These are phyloP conservation scores for Isaurus tuberculatus DNA, from an alignment of 92 coral and sea anemone genomes.

Conservation along the genomic window DNA sequence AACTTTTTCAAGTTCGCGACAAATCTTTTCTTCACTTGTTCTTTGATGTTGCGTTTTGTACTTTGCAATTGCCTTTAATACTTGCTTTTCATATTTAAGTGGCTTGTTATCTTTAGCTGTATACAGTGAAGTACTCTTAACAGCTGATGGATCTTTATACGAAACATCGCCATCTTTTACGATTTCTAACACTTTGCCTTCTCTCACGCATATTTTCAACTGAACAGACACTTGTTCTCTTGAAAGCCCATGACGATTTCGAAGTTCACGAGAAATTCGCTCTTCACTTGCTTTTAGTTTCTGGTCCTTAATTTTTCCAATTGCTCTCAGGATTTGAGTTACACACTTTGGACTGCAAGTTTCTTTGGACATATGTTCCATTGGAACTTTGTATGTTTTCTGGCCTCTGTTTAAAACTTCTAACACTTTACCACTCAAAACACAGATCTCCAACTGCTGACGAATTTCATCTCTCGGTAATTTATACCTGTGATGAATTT, in stretches of 20 bases:
- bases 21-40: constrained; percentile 60
- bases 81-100: constrained; percentile 35
- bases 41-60: constrained; percentile 57
- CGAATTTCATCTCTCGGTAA: constrained; percentile 40
- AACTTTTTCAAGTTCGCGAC: constrained; percentile 45
- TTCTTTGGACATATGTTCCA: constrained; percentile 39
- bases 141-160: constrained; percentile 44
- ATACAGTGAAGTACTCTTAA: constrained; percentile 3
- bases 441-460: constrained; percentile 55
- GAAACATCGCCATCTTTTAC: constrained; percentile 50
- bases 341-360: constrained; percentile 28
- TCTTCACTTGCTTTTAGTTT: constrained; percentile 65
- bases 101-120: constrained; percentile 29
- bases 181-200: constrained; percentile 51
- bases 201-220: constrained; percentile 54
- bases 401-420: constrained; percentile 39
- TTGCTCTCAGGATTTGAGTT: constrained; percentile 54
- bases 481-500: constrained; percentile 41
- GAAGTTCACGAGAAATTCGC: constrained; percentile 51
- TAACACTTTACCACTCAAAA: constrained; percentile 49
- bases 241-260: constrained; percentile 49
- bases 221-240: constrained; percentile 45
- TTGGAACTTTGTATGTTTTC: constrained; percentile 50
- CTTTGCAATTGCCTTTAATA: constrained; percentile 46
- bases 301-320: constrained; percentile 56